phyloP scores from a whole-genome alignment of 1,140 invertebrate species.

The Drosophila orena region DNA sequence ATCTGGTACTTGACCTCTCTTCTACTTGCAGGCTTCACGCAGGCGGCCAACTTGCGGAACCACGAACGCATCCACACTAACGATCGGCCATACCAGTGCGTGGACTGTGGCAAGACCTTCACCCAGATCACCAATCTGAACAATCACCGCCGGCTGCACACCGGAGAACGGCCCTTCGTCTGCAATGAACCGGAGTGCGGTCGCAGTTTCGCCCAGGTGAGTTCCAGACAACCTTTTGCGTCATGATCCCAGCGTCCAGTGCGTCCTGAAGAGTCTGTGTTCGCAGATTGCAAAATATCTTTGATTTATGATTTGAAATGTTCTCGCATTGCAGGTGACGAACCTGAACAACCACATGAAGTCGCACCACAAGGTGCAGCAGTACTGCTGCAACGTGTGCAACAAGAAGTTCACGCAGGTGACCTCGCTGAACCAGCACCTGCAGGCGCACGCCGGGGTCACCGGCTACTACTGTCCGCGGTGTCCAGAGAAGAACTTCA shows the following conservation, averaged over 20 bases:
- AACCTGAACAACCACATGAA: constrained; percentile 85
- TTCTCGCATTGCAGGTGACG: constrained; percentile 63
- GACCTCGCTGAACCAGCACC: constrained; percentile 84
- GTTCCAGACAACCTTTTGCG: not conserved
- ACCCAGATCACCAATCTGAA: constrained; percentile 88
- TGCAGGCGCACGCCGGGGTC: constrained; percentile 83
- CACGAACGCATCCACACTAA: constrained; percentile 88
- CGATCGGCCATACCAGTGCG: constrained; percentile 87
- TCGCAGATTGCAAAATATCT: too few species aligned
- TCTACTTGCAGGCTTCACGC: constrained; percentile 86
- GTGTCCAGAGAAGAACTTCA: constrained; percentile 84
- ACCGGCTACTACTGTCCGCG: constrained; percentile 82
- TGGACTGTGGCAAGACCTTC: constrained; percentile 87
- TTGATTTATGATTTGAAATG: not conserved
- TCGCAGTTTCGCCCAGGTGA: constrained; percentile 87
- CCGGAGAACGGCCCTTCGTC: constrained; percentile 87
- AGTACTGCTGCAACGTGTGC: constrained; percentile 84
- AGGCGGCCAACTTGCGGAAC: constrained; percentile 87
- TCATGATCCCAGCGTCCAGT: too few species aligned
- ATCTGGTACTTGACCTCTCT: not conserved
- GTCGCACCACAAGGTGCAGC: constrained; percentile 84
- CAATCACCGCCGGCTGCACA: constrained; percentile 87
- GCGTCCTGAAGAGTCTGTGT: too few species aligned
- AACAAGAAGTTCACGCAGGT: constrained; percentile 84
- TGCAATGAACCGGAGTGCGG: constrained; percentile 87